Evolutionary conservation across 2,113 vertebrate genomes (phyloP).

Genomic region (Corythaeola cristata): DNA sequence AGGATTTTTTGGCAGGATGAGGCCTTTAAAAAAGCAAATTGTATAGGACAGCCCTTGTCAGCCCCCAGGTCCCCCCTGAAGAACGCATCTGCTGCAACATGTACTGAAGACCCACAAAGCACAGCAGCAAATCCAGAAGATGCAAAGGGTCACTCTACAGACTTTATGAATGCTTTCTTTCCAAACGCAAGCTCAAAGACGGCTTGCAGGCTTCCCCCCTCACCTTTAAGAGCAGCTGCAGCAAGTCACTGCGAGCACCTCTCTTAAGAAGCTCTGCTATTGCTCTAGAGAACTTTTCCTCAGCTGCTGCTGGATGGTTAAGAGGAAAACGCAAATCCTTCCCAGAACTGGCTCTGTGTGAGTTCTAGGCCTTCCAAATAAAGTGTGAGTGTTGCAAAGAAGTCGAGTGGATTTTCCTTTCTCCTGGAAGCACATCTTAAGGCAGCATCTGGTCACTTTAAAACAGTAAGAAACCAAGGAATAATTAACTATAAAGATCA

Average conservation of each 20-base stretch:
- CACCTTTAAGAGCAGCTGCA: not conserved
- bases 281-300: not conserved
- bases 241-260: not conserved
- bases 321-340: not conserved
- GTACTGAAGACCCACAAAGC: not conserved
- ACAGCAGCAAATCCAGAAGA: not conserved
- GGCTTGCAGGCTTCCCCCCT: not conserved
- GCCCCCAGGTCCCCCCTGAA: not conserved
- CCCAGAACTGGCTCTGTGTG: not conserved
- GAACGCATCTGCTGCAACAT: fast-evolving
- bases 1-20: not conserved
- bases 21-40: not conserved
- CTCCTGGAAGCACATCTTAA: not conserved
- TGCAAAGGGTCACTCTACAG: not conserved
- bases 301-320: not conserved
- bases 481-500: no score
- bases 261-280: not conserved
- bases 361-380: not conserved
- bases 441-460: not conserved
- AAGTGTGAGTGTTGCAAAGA: not conserved
- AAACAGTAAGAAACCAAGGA: no score
- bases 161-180: not conserved
- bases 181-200: not conserved
- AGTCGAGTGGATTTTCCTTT: not conserved
- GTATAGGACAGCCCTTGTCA: not conserved